These are phyloP conservation scores for Oscarella lobularis DNA, from an alignment of 37 sponge, comb jelly and placozoan genomes.

Conservation along the genomic window DNA sequence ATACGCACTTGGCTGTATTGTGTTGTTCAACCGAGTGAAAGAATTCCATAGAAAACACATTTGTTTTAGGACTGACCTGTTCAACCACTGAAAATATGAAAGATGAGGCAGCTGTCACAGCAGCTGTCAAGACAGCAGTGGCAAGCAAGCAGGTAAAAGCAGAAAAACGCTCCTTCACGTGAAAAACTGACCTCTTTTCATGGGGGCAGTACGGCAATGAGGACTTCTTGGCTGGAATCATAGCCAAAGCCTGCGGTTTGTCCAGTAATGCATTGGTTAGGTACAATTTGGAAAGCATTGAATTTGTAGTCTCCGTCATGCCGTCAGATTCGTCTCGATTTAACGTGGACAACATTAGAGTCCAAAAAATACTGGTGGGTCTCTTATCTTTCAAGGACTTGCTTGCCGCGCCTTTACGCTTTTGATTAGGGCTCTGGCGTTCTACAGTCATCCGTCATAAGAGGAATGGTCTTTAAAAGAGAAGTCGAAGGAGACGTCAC, in stretches of 20 bases:
- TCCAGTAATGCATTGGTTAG: no score
- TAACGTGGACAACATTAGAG: slow-evolving; percentile 85
- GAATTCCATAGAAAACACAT: no score
- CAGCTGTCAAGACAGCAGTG: slow-evolving; percentile 51
- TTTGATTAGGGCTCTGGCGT: slow-evolving; percentile 70
- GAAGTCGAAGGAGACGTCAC: slow-evolving; percentile 69
- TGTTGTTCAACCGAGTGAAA: no score
- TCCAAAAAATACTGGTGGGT: slow-evolving; percentile 73
- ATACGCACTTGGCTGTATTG: neutral
- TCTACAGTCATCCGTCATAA: slow-evolving; percentile 53
- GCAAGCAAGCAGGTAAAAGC: slow-evolving; percentile 74
- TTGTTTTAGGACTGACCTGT: slow-evolving; percentile 36
- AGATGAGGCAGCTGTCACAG: slow-evolving; percentile 39
- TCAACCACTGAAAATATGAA: slow-evolving; percentile 32
- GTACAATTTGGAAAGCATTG: no score
- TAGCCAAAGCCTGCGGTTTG: slow-evolving; percentile 87
- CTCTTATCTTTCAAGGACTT: neutral
- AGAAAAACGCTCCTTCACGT: no score
- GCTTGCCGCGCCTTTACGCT: neutral
- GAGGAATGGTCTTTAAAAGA: slow-evolving; percentile 88
- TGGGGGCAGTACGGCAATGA: slow-evolving; percentile 63
- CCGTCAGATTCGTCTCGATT: slow-evolving; percentile 59
- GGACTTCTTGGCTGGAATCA: slow-evolving; percentile 71
- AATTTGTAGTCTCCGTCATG: slow-evolving; percentile 57
- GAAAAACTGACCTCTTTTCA: neutral